Conservation (phyloP, 2,797 vertebrate genomes). For the Microctenopoma stevenorrisi region DNA sequence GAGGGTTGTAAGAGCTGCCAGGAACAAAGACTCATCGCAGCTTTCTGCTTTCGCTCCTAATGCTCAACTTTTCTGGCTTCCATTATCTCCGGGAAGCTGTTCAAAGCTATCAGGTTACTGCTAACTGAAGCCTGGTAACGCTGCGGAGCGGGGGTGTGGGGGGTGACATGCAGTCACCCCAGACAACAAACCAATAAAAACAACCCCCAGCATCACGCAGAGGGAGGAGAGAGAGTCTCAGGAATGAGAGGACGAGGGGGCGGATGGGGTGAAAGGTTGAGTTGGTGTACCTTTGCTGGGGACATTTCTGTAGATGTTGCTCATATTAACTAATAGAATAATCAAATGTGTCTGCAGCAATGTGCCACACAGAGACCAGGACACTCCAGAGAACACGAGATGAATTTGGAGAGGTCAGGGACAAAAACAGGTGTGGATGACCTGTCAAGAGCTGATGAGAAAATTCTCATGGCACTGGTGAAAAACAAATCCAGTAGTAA, state of each 20-base stretch:
- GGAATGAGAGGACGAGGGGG: slow-evolving; percentile 13
- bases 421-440: too few species aligned
- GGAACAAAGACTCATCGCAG: slow-evolving; percentile 57
- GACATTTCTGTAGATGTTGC: slow-evolving; percentile 28
- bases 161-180: slow-evolving; percentile 29
- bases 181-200: slow-evolving; percentile 54
- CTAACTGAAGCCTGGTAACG: slow-evolving; percentile 35
- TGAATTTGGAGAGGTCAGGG: too few species aligned
- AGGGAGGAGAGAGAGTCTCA: neutral
- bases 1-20: slow-evolving; percentile 54
- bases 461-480: too few species aligned
- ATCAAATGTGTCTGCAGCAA: slow-evolving; percentile 3
- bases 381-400: slow-evolving; percentile 19
- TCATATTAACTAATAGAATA: slow-evolving; percentile 12
- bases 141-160: slow-evolving; percentile 15
- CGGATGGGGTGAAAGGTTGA: slow-evolving; percentile 3
- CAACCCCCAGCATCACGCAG: slow-evolving; percentile 15
- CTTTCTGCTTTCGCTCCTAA: slow-evolving; percentile 22
- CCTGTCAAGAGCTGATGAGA: too few species aligned
- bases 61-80: slow-evolving; percentile 63
- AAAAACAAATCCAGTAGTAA: too few species aligned
- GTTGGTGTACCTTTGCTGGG: slow-evolving; percentile 33
- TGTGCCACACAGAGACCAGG: neutral
- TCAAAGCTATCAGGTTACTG: slow-evolving; percentile 61
- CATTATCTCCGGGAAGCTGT: slow-evolving; percentile 62